Evolutionary conservation across 2,113 vertebrate species (phyloP), one percentile per base, ranked within the genome.

Genomic region (Bufo bufo): DNA sequence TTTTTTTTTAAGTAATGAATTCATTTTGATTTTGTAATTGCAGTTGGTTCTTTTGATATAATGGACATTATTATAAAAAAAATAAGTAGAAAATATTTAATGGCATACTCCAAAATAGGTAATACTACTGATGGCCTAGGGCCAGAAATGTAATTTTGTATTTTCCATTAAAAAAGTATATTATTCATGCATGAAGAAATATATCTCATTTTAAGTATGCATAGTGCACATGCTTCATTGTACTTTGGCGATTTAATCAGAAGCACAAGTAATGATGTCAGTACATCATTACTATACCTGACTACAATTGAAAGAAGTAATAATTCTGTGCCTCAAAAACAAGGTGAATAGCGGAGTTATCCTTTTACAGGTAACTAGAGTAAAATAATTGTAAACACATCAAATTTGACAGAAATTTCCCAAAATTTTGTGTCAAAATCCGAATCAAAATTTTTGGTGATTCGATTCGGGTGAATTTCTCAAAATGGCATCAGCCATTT

Each of bases 81-180:
- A 45, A 66, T 19, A 23, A 71, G 63, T 52, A 33, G n/a, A 69
- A 69, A 84, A 23, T 84, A 71, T 33, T 9, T 54, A 84, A 43
- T 33, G 47, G n/a, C 47, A 71, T 33, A 71, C 82, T 54, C 13
- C 6, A 71, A 12, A 20, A 71, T 16, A 63, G 58, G 17, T 69
- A 84, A 84, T 54, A 66, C 49, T 78, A 66, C 33, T 10, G 69
- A 79, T 86, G n/a, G 8, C 59, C 59, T 54, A 2, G 13, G 10
- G 72, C 45, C 9, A 20, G 12, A 79, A 86, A 50, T 66, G 74
- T 66, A 49, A 86, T 86, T 78, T 86, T 12, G 49, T 33, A 66
- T 20, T 78, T 78, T 52, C 59, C 45, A 75, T 59, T 63, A n/a
- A 77, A 85, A 78, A 78, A 9, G 14, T 52, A n/a, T 75, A 85